Evolutionary conservation across 2,113 vertebrate genomes (phyloP).

Genomic region (Galbula dea): DNA sequence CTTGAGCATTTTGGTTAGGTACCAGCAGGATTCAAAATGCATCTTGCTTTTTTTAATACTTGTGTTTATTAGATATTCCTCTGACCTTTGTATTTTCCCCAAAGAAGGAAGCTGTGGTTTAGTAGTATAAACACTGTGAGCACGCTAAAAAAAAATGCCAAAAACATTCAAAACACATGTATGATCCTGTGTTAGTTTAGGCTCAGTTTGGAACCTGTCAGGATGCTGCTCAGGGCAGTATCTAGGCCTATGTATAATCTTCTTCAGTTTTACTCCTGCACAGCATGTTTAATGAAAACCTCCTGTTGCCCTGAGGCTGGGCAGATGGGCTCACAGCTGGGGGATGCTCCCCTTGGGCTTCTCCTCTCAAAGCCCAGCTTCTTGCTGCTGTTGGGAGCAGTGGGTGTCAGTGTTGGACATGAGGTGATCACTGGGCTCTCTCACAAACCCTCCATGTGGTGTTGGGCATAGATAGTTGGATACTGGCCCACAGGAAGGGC

Average conservation of each 20-base stretch:
- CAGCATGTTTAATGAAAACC: background rate
- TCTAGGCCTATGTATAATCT: background rate
- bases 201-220: background rate
- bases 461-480: background rate
- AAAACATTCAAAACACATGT: background rate
- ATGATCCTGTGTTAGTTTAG: background rate
- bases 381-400: rapidly evolving
- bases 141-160: conserved; percentile 18
- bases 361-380: background rate
- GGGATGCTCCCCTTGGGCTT: background rate
- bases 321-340: rapidly evolving
- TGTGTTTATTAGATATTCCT: background rate
- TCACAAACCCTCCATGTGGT: no score
- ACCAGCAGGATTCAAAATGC: background rate
- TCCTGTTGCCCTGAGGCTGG: background rate
- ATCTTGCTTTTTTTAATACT: background rate
- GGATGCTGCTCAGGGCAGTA: background rate
- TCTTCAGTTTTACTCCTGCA: background rate
- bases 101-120: conserved; percentile 42
- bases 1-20: background rate
- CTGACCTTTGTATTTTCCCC: background rate
- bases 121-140: background rate
- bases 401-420: rapidly evolving
- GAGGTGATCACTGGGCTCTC: rapidly evolving
- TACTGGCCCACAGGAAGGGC: no score